Evolutionary conservation across 2,113 vertebrate genomes (phyloP), one percentile per base, ranked within the genome.

Genomic region (Garra rufa): DNA sequence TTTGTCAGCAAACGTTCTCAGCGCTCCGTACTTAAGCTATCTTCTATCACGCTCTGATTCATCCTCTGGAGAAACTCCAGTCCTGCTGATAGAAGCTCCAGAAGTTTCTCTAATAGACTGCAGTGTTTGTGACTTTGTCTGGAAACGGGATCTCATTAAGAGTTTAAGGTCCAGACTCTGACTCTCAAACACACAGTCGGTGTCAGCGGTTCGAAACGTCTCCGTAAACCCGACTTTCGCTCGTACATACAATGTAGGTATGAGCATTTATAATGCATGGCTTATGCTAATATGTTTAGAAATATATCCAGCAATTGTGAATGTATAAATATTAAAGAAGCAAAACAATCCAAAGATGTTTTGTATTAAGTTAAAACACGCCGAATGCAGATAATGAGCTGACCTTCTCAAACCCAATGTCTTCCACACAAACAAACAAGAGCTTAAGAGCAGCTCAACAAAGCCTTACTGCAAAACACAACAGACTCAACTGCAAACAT

Each of bases 271-370:
- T n/a, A 9, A 57, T 70, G 67, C 67, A 71, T 24, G 69, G 2
- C 43, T 24, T 44, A 69, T 71, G 10, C 38, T 71, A 71, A 71
- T 70, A 5, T 71, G 69, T 71, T 71, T 24, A 44, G 21, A 69
- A 17, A 70, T 44, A 44, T 71, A 44, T 43, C 24, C 21, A 44
- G 11, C 21, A 14, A 24, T 43, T 71, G 21, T 24, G 21, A n/a
- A 24, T 24, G 69, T 44, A 71, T 44, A 24, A 71, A 71, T 44
- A 24, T 71, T 24, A 71, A 71, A 71, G 19, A 41, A 17, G 30
- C 19, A 0, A 70, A 70, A 69, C 17, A 41, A 69, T 38, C 1
- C 17, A 19, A 67, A 69, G 5, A 43, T 70, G 38, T n/a, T 67
- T 67, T 30, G 28, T 26, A 34, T 67, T 3, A 34, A 43, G 19